Percentiles rank a stretch among this genome's conserved stretches.
These are phyloP conservation scores for Microcebus ravelobensis DNA, from an alignment of 2,113 vertebrate species.

Conservation along the genomic window DNA sequence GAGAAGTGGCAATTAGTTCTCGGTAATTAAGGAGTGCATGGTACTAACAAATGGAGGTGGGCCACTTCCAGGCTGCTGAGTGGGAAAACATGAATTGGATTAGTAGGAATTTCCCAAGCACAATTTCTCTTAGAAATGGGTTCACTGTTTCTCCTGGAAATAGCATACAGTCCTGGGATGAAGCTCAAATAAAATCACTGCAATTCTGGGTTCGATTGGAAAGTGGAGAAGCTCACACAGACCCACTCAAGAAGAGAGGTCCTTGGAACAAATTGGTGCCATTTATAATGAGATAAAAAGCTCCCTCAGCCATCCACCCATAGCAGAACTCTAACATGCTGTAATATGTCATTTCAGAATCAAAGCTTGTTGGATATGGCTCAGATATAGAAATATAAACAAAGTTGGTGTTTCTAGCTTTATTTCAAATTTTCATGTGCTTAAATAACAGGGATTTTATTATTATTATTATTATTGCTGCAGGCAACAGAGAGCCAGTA, in stretches of 20 bases:
- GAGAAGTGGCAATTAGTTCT: slow-evolving; percentile 40
- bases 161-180: not conserved
- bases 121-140: slow-evolving; percentile 16
- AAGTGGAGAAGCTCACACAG: not conserved
- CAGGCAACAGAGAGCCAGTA: not conserved
- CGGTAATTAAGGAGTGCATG: slow-evolving; percentile 36
- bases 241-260: not conserved
- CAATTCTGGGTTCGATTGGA: slow-evolving; percentile 29
- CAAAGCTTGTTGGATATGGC: not conserved
- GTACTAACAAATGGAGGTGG: slow-evolving; percentile 8
- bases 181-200: slow-evolving; percentile 49
- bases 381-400: not conserved
- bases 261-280: not conserved
- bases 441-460: not conserved
- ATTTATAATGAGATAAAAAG: slow-evolving; percentile 30
- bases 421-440: not conserved
- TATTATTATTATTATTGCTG: not conserved
- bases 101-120: slow-evolving; percentile 10
- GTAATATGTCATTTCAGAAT: not conserved
- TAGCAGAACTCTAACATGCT: not conserved
- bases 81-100: slow-evolving; percentile 12
- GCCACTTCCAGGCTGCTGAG: slow-evolving; percentile 32
- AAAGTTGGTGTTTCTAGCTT: not conserved
- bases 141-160: slow-evolving; percentile 44
- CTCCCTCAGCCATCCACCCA: not conserved